Evolutionary conservation across 1,140 invertebrate genomes (phyloP).

Genomic region (Archivesica marissinica): DNA sequence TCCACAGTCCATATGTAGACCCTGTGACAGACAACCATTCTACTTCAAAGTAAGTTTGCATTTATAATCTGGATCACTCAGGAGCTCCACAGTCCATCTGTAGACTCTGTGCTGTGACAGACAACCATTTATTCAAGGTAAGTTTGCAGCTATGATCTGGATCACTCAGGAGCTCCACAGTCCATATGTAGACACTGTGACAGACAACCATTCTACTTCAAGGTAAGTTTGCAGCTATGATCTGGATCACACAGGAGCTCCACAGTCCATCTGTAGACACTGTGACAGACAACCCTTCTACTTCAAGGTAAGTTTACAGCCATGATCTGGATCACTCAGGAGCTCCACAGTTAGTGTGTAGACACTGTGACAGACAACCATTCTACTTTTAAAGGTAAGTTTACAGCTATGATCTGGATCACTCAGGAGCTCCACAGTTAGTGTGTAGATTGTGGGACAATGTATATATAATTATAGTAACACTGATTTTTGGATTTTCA

Average conservation of each 20-base stretch:
- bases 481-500: no score
- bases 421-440: no score
- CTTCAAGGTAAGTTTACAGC: conserved; percentile 86
- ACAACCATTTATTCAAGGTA: no score
- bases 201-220: no score
- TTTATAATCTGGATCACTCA: conserved; percentile 86
- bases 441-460: no score
- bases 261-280: conserved; percentile 81
- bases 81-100: conserved; percentile 83
- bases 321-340: conserved; percentile 86
- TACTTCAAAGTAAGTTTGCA: conserved; percentile 85
- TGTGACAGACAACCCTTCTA: conserved; percentile 66
- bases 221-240: conserved; percentile 91
- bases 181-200: no score
- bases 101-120: conserved; percentile 75
- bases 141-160: no score
- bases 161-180: no score
- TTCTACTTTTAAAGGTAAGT: conserved; percentile 20
- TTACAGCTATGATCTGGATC: neutral
- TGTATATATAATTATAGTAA: no score
- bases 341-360: conserved; percentile 82
- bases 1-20: conserved; percentile 82
- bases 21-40: conserved; percentile 67
- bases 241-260: conserved; percentile 82
- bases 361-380: conserved; percentile 70